Base-by-base conservation (phyloP, 2,797 vertebrate species). In the Mus minutoides region DNA sequence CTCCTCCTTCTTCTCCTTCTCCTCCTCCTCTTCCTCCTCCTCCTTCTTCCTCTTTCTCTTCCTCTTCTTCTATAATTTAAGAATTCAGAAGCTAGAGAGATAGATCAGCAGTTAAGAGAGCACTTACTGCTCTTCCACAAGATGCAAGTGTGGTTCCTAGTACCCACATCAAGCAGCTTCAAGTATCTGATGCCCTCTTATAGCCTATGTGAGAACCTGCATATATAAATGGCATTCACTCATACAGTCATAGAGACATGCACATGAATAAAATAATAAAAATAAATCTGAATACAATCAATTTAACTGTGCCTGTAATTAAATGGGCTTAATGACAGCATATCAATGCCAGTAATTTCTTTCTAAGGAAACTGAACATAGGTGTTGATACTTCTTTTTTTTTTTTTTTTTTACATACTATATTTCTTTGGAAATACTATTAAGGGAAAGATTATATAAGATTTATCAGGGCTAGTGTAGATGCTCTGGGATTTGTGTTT, bases 1-100 rank as follows among this genome's bases (percentile, higher is more conserved):
- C 40, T 29, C 13, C 24, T 60, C 3, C 19, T 17, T 31, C 13
- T 6, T 6, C 29, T 29, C 2, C 29, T 7, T 6, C 16, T 10
- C 31, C 26, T 0, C 6, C 43, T 9, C 6, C 43, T 4, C 22
- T 3, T 13, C 9, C 17, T 17, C 9, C 10, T 13, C 6, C 31
- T 34, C 3, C 64, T 46, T 31, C 43, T 26, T 40, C 10, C 17
- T 19, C 62, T 4, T 13, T 34, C 54, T 24, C 19, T 19, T 37
- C 17, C 22, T 43, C 17, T 9, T 46, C 11, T 43, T 29, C 11
- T 14, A 40, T 3, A 52, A n/a, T 37, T 86, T 86, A 26, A 29
- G 4, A 29, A 73, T 54, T 40, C 22, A 56, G 49, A 54, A n/a
- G 24, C 46, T 52, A 54, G 13, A 56, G 69, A 56, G 49, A 7